These are phyloP conservation scores for Pachliopta kotzebuea DNA, from an alignment of 2,888 invertebrate genomes.

Conservation along the genomic window DNA sequence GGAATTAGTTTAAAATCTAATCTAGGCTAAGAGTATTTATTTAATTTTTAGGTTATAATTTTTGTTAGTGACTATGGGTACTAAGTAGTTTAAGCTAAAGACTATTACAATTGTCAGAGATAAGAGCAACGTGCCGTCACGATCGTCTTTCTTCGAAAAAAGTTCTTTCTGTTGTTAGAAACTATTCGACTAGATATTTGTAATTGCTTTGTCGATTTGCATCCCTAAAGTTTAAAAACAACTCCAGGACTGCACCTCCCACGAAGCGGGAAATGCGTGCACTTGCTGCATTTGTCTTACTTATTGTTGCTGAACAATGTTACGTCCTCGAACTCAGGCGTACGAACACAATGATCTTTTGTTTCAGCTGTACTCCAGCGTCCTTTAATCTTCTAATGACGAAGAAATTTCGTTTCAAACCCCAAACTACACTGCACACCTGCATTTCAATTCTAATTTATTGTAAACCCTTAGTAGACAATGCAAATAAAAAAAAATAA, in stretches of 20 bases:
- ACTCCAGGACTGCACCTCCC: constrained; percentile 49
- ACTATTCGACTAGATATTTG: constrained; percentile 59
- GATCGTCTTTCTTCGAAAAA: constrained; percentile 47
- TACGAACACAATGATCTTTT: constrained; percentile 52
- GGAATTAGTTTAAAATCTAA: too few species aligned
- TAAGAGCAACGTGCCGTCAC: constrained; percentile 55
- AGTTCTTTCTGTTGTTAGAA: background rate
- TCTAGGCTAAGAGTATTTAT: too few species aligned
- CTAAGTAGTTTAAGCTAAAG: too few species aligned
- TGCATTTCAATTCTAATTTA: constrained; percentile 47
- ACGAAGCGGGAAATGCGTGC: constrained; percentile 45
- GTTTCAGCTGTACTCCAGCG: constrained; percentile 62
- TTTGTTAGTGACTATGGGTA: too few species aligned
- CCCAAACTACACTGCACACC: constrained; percentile 52
- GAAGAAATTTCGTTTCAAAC: constrained; percentile 38
- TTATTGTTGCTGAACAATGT: constrained; percentile 35
- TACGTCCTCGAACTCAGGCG: constrained; percentile 35
- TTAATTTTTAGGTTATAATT: too few species aligned
- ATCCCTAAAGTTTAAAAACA: constrained; percentile 32
- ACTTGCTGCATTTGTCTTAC: constrained; percentile 35
- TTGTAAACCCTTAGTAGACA: constrained; percentile 37
- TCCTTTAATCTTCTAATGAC: constrained; percentile 31
- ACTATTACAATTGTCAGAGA: background rate
- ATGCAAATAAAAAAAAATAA: constrained; percentile 32
- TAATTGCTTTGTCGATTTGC: constrained; percentile 38